Conservation (phyloP, 1,140 invertebrate species). For the Heterodera carotae region DNA sequence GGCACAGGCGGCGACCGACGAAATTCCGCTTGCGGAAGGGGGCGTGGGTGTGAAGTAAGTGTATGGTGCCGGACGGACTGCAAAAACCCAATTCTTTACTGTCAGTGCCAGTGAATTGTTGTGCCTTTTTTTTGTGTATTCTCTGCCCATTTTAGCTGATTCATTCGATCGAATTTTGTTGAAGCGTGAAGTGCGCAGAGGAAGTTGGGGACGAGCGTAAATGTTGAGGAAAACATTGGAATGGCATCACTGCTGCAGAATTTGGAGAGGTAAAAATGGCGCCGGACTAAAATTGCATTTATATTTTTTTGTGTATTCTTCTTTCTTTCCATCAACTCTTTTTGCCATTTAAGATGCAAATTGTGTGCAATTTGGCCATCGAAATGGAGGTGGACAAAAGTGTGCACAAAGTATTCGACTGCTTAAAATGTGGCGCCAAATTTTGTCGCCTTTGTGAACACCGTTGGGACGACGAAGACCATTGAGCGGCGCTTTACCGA, state of each 20-base stretch:
- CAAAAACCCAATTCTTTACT: constrained; percentile 45
- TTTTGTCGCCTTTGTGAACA: constrained; percentile 44
- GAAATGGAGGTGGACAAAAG: constrained; percentile 35
- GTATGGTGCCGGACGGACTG: constrained; percentile 40
- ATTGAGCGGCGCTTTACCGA: too few relatives aligned
- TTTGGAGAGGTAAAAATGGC: constrained; percentile 36
- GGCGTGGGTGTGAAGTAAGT: constrained; percentile 43
- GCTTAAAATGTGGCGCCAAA: constrained; percentile 34
- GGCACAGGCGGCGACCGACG: constrained; percentile 32
- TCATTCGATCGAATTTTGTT: constrained; percentile 27
- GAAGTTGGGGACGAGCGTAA: constrained; percentile 42
- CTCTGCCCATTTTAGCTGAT: constrained; percentile 38
- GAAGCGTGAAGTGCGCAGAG: constrained; percentile 27
- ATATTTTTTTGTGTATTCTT: too few relatives aligned
- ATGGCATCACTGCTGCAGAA: constrained; percentile 34
- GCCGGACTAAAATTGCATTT: too few relatives aligned
- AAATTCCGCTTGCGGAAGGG: constrained; percentile 38
- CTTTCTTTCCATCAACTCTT: too few relatives aligned
- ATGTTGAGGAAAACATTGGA: constrained; percentile 43
- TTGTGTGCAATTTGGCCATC: constrained; percentile 45
- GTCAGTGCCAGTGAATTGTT: constrained; percentile 19
- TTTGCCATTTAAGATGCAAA: constrained; percentile 42
- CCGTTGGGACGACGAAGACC: constrained; percentile 46
- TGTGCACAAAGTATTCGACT: constrained; percentile 46
- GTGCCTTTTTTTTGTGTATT: background rate